Evolutionary conservation across 2,113 vertebrate genomes (phyloP).

Genomic region (crab-eating macaque (Macaca fascicularis)): DNA sequence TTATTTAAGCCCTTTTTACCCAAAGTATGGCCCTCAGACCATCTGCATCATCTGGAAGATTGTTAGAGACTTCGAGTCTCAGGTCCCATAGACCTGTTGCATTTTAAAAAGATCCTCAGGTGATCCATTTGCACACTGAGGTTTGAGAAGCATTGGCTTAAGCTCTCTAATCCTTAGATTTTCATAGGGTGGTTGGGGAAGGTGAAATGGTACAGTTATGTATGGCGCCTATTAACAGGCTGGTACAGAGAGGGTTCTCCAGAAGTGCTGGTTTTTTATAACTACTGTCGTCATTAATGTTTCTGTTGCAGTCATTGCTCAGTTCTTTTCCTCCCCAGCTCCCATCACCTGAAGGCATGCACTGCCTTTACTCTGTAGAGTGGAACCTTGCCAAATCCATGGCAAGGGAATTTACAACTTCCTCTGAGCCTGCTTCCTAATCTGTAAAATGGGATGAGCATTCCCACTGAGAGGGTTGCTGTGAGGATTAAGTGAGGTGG

Average conservation of each 20-base stretch:
- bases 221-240: neutral
- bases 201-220: neutral
- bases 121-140: neutral
- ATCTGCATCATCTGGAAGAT: neutral
- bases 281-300: neutral
- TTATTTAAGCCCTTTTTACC: neutral
- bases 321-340: neutral
- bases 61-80: neutral
- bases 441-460: neutral
- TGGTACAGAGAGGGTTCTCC: neutral
- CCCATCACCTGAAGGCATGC: neutral
- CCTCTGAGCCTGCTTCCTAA: neutral
- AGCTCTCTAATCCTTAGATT: neutral
- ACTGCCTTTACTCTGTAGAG: neutral
- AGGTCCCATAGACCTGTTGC: neutral
- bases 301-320: neutral
- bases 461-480: neutral
- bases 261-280: neutral
- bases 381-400: neutral
- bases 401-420: neutral
- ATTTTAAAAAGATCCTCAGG: neutral
- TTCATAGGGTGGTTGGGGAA: neutral
- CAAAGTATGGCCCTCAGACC: neutral
- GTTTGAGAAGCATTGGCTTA: neutral
- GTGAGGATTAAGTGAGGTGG: neutral